These are phyloP conservation scores for Sarcoramphus papa DNA, from an alignment of 2,797 vertebrate genomes.

Conservation along the genomic window DNA sequence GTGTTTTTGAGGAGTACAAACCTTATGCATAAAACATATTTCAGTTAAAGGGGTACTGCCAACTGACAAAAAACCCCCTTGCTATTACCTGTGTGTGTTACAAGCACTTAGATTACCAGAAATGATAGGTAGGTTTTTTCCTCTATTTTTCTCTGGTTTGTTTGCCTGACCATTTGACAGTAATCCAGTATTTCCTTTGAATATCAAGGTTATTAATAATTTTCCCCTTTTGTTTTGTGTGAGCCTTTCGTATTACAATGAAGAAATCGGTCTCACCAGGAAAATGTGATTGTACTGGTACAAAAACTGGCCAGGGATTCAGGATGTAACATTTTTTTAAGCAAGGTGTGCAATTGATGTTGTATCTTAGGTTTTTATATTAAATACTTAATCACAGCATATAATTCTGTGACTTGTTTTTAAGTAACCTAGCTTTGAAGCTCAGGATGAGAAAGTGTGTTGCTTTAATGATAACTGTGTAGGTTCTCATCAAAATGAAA, in stretches of 20 bases:
- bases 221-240: neutral
- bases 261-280: neutral
- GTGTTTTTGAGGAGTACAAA: neutral
- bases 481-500: conserved; percentile 23
- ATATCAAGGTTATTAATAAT: neutral
- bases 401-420: neutral
- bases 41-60: neutral
- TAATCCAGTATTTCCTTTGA: neutral
- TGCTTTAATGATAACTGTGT: conserved; percentile 34
- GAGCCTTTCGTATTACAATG: neutral
- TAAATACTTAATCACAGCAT: neutral
- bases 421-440: neutral
- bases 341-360: neutral
- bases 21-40: neutral
- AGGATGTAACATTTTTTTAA: neutral
- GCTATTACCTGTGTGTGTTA: neutral
- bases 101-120: neutral
- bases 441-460: neutral
- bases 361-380: neutral
- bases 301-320: neutral
- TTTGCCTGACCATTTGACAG: neutral
- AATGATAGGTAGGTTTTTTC: neutral
- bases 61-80: neutral
- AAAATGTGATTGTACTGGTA: neutral
- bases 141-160: neutral